phyloP scores from a whole-genome alignment of 2,113 vertebrate species.

The Stigmatopora nigra region DNA sequence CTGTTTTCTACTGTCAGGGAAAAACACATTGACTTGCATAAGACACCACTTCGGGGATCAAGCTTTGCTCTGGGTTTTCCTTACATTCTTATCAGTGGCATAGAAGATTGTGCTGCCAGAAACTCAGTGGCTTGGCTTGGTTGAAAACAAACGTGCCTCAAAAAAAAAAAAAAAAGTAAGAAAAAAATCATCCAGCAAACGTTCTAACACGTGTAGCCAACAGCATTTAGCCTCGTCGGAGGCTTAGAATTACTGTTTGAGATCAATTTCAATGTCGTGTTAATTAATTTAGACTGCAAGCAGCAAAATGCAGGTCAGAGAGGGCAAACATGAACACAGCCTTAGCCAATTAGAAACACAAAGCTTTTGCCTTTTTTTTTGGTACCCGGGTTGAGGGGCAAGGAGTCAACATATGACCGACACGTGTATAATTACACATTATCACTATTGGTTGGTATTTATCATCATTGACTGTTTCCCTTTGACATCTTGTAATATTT shows the following conservation, averaged over 20 bases:
- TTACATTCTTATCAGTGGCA: slow-evolving; percentile 18
- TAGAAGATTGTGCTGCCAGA: slow-evolving; percentile 16
- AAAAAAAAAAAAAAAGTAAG: slow-evolving; percentile 23
- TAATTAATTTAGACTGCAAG: slow-evolving; percentile 69
- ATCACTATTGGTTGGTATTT: slow-evolving; percentile 8
- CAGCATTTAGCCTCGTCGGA: slow-evolving; percentile 53
- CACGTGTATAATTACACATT: neutral
- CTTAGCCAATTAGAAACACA: slow-evolving; percentile 67
- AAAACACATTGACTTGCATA: slow-evolving; percentile 42
- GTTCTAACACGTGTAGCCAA: slow-evolving; percentile 52
- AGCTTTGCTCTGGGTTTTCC: slow-evolving; percentile 12
- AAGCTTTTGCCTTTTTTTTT: slow-evolving; percentile 35
- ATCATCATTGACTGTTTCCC: slow-evolving; percentile 7
- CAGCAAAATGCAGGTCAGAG: slow-evolving; percentile 66
- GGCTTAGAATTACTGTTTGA: slow-evolving; percentile 57
- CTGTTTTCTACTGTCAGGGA: slow-evolving; percentile 42
- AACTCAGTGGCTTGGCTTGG: slow-evolving; percentile 27
- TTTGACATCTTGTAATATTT: too few relatives aligned
- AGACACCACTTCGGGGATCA: slow-evolving; percentile 20
- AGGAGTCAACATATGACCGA: slow-evolving; percentile 36
- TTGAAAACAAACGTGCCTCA: slow-evolving; percentile 31
- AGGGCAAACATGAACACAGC: slow-evolving; percentile 61
- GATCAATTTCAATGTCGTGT: slow-evolving; percentile 65
- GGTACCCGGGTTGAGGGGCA: slow-evolving; percentile 25
- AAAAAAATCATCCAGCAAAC: slow-evolving; percentile 31